A percentile compares a stretch with the other conserved stretches of the same genome.
Conservation (phyloP, 2,888 invertebrate genomes). For the Melolontha melolontha region DNA sequence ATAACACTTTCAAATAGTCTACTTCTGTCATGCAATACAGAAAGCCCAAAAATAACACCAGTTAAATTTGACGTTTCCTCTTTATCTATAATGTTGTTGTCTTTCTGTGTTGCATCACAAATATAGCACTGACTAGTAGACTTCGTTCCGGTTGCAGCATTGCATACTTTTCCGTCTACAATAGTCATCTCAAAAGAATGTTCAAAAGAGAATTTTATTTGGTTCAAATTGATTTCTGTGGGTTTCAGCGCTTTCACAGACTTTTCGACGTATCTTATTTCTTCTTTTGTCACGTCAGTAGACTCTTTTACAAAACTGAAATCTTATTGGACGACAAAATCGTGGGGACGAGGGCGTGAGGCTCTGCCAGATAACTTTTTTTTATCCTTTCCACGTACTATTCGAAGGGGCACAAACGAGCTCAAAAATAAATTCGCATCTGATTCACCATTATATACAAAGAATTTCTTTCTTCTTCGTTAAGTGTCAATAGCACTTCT, state of each 20-base stretch:
- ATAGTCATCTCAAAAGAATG: conserved; percentile 51
- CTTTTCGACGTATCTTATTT: conserved; percentile 47
- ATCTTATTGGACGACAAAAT: conserved; percentile 53
- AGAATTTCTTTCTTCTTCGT: no score
- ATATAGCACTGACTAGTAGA: conserved; percentile 52
- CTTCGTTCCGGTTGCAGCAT: conserved; percentile 49
- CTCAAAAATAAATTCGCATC: conserved; percentile 38
- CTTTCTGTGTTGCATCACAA: conserved; percentile 51
- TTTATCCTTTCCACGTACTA: conserved; percentile 41
- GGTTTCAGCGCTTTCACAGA: conserved; percentile 28
- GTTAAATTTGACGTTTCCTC: conserved; percentile 1
- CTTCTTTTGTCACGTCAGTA: conserved; percentile 51
- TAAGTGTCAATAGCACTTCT: no score
- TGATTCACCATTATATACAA: conserved; percentile 18
- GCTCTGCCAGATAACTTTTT: conserved; percentile 53
- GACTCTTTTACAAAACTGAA: conserved; percentile 52
- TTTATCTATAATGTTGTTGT: conserved; percentile 43
- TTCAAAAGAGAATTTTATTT: conserved; percentile 27
- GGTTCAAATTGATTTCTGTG: conserved; percentile 29
- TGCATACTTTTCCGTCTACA: conserved; percentile 54
- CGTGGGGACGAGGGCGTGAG: conserved; percentile 53
- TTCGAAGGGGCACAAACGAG: conserved; percentile 48
- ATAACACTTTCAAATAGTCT: conserved; percentile 19
- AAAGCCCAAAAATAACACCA: conserved; percentile 27
- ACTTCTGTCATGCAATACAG: conserved; percentile 36